These are phyloP conservation scores for Brachyalestes nurse DNA, from an alignment of 2,797 vertebrate genomes.

Conservation along the genomic window DNA sequence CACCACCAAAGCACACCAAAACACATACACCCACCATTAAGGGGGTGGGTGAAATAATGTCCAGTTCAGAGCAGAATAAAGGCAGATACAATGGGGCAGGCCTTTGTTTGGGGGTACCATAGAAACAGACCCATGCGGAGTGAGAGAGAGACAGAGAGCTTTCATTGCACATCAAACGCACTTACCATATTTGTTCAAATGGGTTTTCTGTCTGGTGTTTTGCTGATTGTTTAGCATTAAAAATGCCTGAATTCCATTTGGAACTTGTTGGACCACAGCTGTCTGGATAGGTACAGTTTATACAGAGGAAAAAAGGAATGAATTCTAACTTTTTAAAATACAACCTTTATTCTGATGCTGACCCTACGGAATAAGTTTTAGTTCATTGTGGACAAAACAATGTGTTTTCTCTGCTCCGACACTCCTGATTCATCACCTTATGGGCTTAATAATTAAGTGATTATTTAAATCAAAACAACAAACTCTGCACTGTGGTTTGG, in stretches of 20 bases:
- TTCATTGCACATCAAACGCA: neutral
- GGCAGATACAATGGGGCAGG: neutral
- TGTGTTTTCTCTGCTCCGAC: neutral
- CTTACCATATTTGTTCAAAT: neutral
- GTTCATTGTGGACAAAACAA: neutral
- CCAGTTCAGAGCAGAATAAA: constrained; percentile 19
- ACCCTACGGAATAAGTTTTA: too few relatives aligned
- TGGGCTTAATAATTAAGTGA: neutral
- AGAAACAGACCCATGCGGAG: constrained; percentile 14
- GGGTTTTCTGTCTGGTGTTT: neutral
- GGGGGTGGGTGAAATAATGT: too few relatives aligned
- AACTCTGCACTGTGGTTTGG: neutral
- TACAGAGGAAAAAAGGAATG: neutral
- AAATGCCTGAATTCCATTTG: neutral
- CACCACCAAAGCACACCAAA: too few relatives aligned
- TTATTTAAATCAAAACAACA: neutral
- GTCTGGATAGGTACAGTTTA: neutral
- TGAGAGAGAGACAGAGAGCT: constrained; percentile 12
- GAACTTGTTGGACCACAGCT: neutral
- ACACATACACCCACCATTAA: too few relatives aligned
- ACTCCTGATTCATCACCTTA: neutral
- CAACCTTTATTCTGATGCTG: neutral
- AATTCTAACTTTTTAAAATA: neutral
- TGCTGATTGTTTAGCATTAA: neutral
- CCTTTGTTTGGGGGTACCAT: constrained; percentile 47